phyloP scores from a whole-genome alignment of 2,888 invertebrate genomes.

The Podotricha telesiphe region DNA sequence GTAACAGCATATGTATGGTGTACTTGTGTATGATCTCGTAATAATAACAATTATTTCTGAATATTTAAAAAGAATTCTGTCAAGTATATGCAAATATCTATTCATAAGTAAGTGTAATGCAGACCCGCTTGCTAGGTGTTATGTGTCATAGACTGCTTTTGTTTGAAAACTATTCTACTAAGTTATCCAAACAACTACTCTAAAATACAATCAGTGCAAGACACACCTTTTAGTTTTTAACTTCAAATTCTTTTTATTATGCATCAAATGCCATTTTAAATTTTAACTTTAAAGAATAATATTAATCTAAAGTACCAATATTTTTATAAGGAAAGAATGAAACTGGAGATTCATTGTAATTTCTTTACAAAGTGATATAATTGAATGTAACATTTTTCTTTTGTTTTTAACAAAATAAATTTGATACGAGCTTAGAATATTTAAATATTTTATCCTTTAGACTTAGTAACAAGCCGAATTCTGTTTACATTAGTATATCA shows the following conservation, averaged over 20 bases:
- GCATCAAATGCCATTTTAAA: too few species aligned
- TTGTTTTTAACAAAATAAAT: too few species aligned
- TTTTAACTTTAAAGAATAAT: too few species aligned
- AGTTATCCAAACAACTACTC: background rate
- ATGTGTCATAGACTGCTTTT: background rate
- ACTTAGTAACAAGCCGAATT: constrained; percentile 9
- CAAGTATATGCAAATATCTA: constrained; percentile 2
- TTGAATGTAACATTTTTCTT: background rate
- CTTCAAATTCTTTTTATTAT: too few species aligned
- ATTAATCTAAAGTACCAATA: too few species aligned
- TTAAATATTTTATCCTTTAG: background rate
- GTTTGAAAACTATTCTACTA: background rate
- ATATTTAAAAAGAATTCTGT: background rate
- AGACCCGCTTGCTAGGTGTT: background rate
- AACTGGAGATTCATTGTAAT: too few species aligned
- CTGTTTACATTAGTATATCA: constrained; percentile 2
- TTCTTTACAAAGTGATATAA: background rate
- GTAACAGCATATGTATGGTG: background rate
- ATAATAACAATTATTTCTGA: constrained; percentile 7
- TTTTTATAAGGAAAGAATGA: too few species aligned
- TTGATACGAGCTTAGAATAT: background rate
- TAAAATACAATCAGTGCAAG: background rate
- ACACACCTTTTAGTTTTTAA: background rate
- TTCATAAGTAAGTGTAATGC: background rate
- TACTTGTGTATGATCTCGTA: constrained; percentile 16